Base-by-base conservation (phyloP, 2,888 invertebrate species). In the Hesperia comma region DNA sequence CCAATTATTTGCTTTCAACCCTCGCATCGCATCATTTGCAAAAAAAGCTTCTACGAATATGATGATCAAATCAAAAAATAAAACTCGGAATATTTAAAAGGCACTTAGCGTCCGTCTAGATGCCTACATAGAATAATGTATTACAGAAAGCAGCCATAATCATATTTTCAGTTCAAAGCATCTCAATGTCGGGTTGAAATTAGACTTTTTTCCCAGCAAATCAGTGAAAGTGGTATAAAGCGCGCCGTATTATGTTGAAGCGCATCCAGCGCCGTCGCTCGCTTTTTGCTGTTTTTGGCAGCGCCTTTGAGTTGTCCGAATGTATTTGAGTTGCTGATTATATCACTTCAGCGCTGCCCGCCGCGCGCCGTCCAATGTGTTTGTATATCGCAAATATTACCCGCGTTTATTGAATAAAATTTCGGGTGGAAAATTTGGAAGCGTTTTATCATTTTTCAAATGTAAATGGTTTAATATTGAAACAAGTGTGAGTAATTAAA, bases 241-340 rank as follows among this genome's bases (percentile, higher is more conserved):
- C 2, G n/a, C 17, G 17, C 46, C 5, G 17, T 26, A 46, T 46
- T 60, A 46, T 60, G 15, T 61, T 61, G 15, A 26, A 61, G 54
- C 61, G 61, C 53, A 41, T 53, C 41, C 41, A 41, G 12, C 43
- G 54, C 43, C 51, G 51, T 61, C 40, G 15, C 40, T 51, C 61
- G 46, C 37, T 63, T 63, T 63, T 57, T 57, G 49, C 49, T 53
- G 53, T 53, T 63, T 63, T 63, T 49, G 26, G 15, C 49, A 63
- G n/a, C 56, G 56, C 63, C 63, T 63, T 63, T 63, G 63, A 56
- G 63, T 26, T 56, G 56, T 15, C 56, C 56, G 63, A 49, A 49
- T 41, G 40, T 63, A 32, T 63, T 63, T 63, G 63, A 63, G 56
- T 63, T 63, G 49, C 49, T 63, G 56, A 63, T 63, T 63, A 56